A percentile compares a stretch with the other conserved stretches of the same genome.
Conservation (phyloP, 1,140 invertebrate genomes). For the Glomeris maerens region DNA sequence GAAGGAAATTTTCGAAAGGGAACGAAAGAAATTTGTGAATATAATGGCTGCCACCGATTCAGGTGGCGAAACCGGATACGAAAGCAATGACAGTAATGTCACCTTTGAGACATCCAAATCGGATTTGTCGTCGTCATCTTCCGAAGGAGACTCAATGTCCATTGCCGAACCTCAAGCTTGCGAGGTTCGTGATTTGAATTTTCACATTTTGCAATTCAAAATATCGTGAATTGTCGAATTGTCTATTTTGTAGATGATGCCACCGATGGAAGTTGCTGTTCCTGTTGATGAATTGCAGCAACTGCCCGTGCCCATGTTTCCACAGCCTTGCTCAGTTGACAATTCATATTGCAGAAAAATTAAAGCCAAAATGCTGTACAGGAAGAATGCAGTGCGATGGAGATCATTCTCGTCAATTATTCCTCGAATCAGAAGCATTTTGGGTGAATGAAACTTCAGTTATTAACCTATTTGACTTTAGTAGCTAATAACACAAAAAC, state of each 20-base stretch:
- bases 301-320: no score
- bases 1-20: no score
- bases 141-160: no score
- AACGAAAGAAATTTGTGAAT: no score
- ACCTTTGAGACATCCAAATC: conserved; percentile 26
- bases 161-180: neutral
- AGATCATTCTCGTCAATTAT: neutral
- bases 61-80: conserved; percentile 41
- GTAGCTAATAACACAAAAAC: conserved; percentile 22
- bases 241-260: no score
- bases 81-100: conserved; percentile 45
- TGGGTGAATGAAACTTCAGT: neutral
- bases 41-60: conserved; percentile 40
- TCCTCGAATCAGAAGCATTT: conserved; percentile 1
- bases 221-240: no score
- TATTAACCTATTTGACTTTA: neutral
- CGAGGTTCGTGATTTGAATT: no score
- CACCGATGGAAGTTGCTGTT: neutral
- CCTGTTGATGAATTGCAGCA: neutral
- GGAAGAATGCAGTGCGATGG: conserved; percentile 7
- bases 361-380: no score
- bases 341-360: no score
- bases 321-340: no score
- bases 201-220: no score
- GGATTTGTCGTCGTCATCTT: conserved; percentile 4